Evolutionary conservation across 1,140 invertebrate genomes (phyloP).

Genomic region (Meloidogyne hapla): DNA sequence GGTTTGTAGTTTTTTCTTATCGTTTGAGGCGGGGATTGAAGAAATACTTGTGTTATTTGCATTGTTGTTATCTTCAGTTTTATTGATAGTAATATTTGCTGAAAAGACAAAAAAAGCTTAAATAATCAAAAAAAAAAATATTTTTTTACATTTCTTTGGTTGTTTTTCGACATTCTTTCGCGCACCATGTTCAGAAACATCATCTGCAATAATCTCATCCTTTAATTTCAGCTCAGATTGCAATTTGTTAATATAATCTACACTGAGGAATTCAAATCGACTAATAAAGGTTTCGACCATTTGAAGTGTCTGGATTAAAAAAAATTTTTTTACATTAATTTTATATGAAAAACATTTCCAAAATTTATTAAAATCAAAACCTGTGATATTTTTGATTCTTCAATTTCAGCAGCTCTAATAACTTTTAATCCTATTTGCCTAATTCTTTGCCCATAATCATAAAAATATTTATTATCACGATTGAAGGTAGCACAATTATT

Average conservation of each 20-base stretch:
- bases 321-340: background rate
- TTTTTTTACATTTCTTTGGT: background rate
- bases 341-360: background rate
- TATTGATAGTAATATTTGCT: background rate
- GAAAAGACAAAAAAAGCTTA: background rate
- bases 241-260: slow-evolving; percentile 8
- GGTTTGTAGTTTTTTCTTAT: background rate
- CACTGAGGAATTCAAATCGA: background rate
- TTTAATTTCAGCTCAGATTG: background rate
- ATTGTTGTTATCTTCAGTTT: background rate
- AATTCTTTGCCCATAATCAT: slow-evolving; percentile 36
- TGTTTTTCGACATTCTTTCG: background rate
- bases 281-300: background rate
- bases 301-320: background rate
- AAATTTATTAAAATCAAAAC: slow-evolving; percentile 10
- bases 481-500: slow-evolving; percentile 46
- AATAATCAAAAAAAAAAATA: background rate
- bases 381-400: slow-evolving; percentile 29
- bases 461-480: slow-evolving; percentile 33
- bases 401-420: slow-evolving; percentile 36
- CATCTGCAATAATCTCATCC: background rate
- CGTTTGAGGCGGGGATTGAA: background rate
- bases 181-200: background rate
- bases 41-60: background rate
- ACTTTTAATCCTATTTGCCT: slow-evolving; percentile 32